Evolutionary conservation across 2,113 vertebrate genomes (phyloP).

Genomic region (Aramus guarauna): DNA sequence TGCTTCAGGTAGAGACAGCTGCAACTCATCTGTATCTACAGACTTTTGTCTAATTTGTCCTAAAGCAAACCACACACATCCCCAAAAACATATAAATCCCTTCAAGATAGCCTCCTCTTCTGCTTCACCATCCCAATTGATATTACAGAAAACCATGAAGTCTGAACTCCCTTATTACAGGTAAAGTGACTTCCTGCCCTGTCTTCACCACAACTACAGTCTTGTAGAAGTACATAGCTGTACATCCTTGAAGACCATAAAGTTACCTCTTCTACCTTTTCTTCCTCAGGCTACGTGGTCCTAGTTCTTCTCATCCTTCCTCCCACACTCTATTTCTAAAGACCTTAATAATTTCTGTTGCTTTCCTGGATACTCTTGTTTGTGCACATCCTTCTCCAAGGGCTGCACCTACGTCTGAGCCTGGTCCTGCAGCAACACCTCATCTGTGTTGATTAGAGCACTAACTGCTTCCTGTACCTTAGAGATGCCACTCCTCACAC

Average conservation of each 20-base stretch:
- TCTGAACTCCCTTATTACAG: not conserved
- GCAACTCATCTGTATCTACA: not conserved
- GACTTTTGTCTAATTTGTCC: not conserved
- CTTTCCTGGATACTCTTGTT: not conserved
- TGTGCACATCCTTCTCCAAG: not conserved
- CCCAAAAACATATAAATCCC: accelerated
- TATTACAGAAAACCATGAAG: not conserved
- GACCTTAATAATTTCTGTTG: not conserved
- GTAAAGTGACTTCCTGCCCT: not conserved
- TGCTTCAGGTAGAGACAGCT: not conserved
- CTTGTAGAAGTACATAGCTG: not conserved
- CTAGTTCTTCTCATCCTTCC: not conserved
- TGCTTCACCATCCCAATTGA: not conserved
- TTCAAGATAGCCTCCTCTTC: not conserved
- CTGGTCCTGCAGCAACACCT: not conserved
- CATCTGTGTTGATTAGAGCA: not conserved
- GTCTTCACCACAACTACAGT: not conserved
- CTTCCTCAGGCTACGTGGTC: not conserved
- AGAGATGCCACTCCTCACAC: not conserved
- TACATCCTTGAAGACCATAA: not conserved
- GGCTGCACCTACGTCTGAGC: not conserved
- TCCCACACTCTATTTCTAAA: not conserved
- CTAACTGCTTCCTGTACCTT: not conserved
- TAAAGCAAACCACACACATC: not conserved
- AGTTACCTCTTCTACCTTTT: not conserved